phyloP scores from a whole-genome alignment of 2,113 vertebrate genomes.

The Oryzias melastigma region DNA sequence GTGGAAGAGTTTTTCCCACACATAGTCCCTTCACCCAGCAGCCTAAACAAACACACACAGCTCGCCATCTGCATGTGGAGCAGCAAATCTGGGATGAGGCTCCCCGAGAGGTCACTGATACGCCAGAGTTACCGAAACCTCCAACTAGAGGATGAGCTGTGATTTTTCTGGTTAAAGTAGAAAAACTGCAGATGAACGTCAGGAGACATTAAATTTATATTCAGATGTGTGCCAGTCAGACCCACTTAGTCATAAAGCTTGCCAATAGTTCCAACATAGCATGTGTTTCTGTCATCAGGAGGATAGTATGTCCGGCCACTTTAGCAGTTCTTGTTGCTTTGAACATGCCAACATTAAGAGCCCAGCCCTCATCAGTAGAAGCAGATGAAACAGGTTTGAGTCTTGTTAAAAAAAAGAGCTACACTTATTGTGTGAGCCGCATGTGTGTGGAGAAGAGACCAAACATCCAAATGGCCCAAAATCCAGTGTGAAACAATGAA shows the following conservation, averaged over 20 bases:
- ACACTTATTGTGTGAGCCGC: conserved; percentile 19
- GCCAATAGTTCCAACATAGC: conserved; percentile 48
- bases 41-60: conserved; percentile 69
- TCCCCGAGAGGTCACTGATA: conserved; percentile 28
- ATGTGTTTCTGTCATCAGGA: conserved; percentile 73
- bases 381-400: conserved; percentile 48
- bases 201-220: conserved; percentile 21
- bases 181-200: not conserved
- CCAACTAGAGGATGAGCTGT: not conserved
- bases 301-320: conserved; percentile 56
- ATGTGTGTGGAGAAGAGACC: conserved; percentile 37
- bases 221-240: conserved; percentile 48
- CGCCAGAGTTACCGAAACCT: conserved; percentile 14
- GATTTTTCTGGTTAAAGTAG: conserved; percentile 2
- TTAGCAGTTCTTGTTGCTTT: conserved; percentile 52
- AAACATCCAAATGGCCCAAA: conserved; percentile 40
- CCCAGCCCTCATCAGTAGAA: conserved; percentile 20
- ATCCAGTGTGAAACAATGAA: conserved; percentile 15
- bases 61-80: conserved; percentile 52
- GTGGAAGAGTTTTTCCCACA: conserved; percentile 71
- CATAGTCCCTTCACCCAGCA: conserved; percentile 40
- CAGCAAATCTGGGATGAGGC: conserved; percentile 25
- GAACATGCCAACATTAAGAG: conserved; percentile 32
- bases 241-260: conserved; percentile 48
- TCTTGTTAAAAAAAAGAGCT: conserved; percentile 42